phyloP scores from a whole-genome alignment of 2,888 invertebrate genomes.

The Ochlodes sylvanus region DNA sequence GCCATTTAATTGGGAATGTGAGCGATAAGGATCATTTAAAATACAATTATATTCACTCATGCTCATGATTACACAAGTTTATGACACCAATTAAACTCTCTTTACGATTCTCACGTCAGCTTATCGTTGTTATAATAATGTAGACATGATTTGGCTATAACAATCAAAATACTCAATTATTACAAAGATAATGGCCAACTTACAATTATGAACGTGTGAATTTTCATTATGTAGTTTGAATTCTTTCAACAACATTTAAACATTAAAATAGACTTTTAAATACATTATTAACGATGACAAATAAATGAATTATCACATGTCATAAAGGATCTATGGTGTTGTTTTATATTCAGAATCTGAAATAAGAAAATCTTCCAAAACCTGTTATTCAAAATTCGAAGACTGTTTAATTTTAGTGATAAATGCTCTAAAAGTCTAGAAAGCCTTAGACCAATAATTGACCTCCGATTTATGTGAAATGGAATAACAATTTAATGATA shows the following conservation, averaged over 20 bases:
- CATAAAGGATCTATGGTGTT: too few relatives aligned
- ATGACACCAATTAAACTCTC: constrained; percentile 5
- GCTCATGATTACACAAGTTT: constrained; percentile 5
- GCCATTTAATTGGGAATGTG: background rate
- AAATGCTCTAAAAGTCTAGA: constrained; percentile 34
- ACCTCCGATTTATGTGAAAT: constrained; percentile 22
- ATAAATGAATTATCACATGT: too few relatives aligned
- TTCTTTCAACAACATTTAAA: too few relatives aligned
- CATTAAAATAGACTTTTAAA: too few relatives aligned
- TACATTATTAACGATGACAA: too few relatives aligned
- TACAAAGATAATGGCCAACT: too few relatives aligned
- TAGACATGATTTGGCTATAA: background rate
- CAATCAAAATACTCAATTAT: background rate
- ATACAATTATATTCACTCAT: constrained; percentile 9
- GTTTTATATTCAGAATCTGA: too few relatives aligned
- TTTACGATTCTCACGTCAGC: constrained; percentile 7
- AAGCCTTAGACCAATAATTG: constrained; percentile 37
- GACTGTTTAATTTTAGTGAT: constrained; percentile 27
- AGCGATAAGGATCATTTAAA: constrained; percentile 4
- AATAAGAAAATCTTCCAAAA: too few relatives aligned
- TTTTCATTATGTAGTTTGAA: too few relatives aligned
- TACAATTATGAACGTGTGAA: too few relatives aligned
- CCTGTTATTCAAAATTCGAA: background rate
- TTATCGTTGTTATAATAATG: background rate
- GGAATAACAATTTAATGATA: constrained; percentile 19